Base-by-base conservation (phyloP, 2,888 invertebrate genomes). In the Serripes groenlandicus region DNA sequence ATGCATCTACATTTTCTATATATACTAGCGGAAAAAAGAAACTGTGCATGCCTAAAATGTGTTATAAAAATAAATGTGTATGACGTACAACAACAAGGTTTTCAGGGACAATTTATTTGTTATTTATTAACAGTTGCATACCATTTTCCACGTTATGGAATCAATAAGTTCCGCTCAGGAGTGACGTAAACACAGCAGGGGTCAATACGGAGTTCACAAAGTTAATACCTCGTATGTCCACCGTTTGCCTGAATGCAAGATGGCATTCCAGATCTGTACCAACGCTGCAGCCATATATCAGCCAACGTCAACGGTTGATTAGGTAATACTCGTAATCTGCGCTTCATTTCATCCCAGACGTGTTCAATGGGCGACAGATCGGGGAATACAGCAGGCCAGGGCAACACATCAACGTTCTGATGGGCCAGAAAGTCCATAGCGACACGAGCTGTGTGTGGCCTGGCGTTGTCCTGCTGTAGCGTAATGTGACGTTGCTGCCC, bases 321-420 rank as follows among this genome's bases (percentile, higher is more conserved):
- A 9, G 9, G 11, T 18, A 11, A 18, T 42, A 9, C 11, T 11
- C 42, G 42, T 42, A 42, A 18, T 9, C 42, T 9, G 9, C 32
- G 5, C 23, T 34, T 34, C 5, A 64, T 11, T 9, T 34, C 5
- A n/a, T 64, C 34, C 3, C 32, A 64, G 28, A 64, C 34, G 34
- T 64, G 64, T n/a, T 64, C 34, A 9, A 64, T 64, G 1, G 64
- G 64, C 34, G 64, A 64, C 4, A 64, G n/a, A n/a, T 34, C 64
- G 3, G 64, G 64, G 9, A 35, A 64, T 9, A 9, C 9, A 11
- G 42, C 9, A 42, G 42, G 42, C 42, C 42, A 42, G 11, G 42
- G 42, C 11, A 42, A 18, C 18, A 42, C 42, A 18, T 9, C 11
- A 18, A 42, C 18, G 18, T 42, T 42, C 18, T 42, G 42, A 9